These are phyloP conservation scores for Motacilla tschutschensis DNA, from an alignment of 2,113 vertebrate genomes.

Conservation along the genomic window DNA sequence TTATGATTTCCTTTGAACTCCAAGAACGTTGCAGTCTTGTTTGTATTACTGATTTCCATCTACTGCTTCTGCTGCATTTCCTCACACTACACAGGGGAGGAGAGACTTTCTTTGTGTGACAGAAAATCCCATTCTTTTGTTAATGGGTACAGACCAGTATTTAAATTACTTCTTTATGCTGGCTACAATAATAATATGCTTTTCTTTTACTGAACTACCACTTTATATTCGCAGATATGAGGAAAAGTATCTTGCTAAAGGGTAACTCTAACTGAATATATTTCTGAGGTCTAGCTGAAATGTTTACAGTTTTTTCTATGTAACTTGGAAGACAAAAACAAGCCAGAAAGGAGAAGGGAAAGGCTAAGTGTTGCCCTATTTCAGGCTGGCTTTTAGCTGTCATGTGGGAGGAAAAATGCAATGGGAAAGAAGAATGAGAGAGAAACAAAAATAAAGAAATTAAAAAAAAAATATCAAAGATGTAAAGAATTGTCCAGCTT, in stretches of 20 bases:
- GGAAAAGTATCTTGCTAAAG: neutral
- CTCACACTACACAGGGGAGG: neutral
- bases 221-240: neutral
- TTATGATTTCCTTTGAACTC: constrained; percentile 15
- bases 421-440: neutral
- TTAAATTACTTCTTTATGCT: neutral
- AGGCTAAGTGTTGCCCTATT: neutral
- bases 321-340: neutral
- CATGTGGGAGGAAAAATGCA: neutral
- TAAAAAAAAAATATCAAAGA: neutral
- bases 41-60: constrained; percentile 19
- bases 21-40: neutral
- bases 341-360: neutral
- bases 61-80: neutral
- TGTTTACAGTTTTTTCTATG: neutral
- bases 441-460: neutral
- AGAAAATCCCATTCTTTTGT: neutral
- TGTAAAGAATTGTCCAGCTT: neutral
- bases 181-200: neutral
- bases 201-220: neutral
- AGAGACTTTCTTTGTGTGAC: neutral
- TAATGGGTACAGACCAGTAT: neutral
- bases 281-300: neutral
- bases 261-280: neutral
- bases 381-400: neutral